Evolutionary conservation across 2,888 invertebrate species (phyloP), one percentile per base, ranked within the genome.

Genomic region (Hemistola chrysoprasaria): DNA sequence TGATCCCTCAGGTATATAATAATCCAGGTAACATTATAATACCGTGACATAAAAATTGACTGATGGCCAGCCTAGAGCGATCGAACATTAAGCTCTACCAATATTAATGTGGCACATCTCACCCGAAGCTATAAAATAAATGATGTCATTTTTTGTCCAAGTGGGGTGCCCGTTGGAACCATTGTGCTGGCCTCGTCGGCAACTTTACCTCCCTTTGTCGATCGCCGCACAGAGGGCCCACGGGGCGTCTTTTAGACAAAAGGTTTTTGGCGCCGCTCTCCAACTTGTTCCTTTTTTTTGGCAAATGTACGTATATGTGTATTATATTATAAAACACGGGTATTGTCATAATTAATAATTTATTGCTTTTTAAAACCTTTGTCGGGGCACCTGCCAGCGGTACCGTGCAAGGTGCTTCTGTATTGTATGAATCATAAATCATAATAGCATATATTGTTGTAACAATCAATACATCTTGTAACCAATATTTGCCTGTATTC

Each of bases 91-190:
- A 71, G 81, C 77, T 68, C 84, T 78, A 71, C 77, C 77, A 73
- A 82, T 85, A 86, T 86, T 84, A 85, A 86, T 83, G 84, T 78
- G 73, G 66, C 73, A 78, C 78, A 81, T 86, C 85, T 83, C 85
- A 82, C 84, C 79, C 82, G 71, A 59, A 69, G 85, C 84, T 83
- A 87, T 88, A 86, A 87, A 85, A 88, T 88, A 86, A 87, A 88
- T 87, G 87, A 87, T 84, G 85, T 86, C 82, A 87, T 87, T 87
- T 87, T 87, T 87, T 87, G 86, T 85, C 75, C 68, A 70, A 67
- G 62, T 75, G 71, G 80, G 79, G 78, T 68, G 72, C 68, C 66
- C 65, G 71, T 83, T 84, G 78, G 79, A 78, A 73, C 81, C 78
- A 67, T 62, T 67, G 71, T 74, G 71, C 57, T 47, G 54, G 61